phyloP scores from a whole-genome alignment of 2,888 invertebrate genomes.

The Azorinus chamasolen region DNA sequence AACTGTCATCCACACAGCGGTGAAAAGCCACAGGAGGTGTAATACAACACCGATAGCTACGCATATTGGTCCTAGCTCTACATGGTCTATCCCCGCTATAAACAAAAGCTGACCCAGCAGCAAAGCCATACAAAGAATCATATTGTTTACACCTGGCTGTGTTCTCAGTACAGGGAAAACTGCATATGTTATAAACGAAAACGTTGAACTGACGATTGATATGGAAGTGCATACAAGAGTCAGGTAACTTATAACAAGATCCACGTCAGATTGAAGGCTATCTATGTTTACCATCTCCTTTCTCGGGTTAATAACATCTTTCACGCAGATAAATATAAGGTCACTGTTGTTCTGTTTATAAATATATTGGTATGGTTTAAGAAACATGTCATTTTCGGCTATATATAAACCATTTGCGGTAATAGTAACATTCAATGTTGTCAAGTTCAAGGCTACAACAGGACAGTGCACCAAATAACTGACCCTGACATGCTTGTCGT shows the following conservation, averaged over 20 bases:
- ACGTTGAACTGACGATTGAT: neutral
- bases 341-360: too few relatives aligned
- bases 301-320: too few relatives aligned
- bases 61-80: neutral
- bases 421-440: too few relatives aligned
- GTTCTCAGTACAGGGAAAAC: neutral
- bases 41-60: neutral
- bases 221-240: neutral
- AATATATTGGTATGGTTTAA: too few relatives aligned
- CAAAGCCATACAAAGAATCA: neutral
- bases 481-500: too few relatives aligned
- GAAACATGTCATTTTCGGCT: too few relatives aligned
- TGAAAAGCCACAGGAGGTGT: constrained; percentile 3
- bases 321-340: too few relatives aligned
- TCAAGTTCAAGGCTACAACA: too few relatives aligned
- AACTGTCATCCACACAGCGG: constrained; percentile 2
- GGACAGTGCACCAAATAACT: too few relatives aligned
- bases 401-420: too few relatives aligned
- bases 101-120: constrained; percentile 1
- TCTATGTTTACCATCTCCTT: too few relatives aligned
- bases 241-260: neutral
- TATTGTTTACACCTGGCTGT: constrained; percentile 20
- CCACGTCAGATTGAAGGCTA: too few relatives aligned
- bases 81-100: neutral
- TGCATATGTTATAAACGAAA: neutral